Conservation (phyloP, 2,888 invertebrate genomes). For the Psylliodes chrysocephalus region DNA sequence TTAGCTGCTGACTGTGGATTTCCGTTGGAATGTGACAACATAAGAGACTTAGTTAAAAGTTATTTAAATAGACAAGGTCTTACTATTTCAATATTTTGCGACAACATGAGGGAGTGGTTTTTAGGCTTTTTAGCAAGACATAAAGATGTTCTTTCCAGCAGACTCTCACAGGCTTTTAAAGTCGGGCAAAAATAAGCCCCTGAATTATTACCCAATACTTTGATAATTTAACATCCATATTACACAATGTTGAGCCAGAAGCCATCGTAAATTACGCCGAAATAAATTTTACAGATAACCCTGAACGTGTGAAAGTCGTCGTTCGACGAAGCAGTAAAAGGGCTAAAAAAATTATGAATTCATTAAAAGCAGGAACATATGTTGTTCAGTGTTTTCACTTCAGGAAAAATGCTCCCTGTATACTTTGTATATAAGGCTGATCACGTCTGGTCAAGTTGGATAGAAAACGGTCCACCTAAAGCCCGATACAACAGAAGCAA, state of each 20-base stretch:
- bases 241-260: constrained; percentile 30
- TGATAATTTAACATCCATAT: constrained; percentile 1
- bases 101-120: constrained; percentile 16
- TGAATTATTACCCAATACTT: too few species aligned
- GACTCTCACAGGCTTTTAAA: not conserved
- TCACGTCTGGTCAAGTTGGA: constrained; percentile 23
- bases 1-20: constrained; percentile 22
- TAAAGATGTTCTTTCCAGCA: constrained; percentile 3
- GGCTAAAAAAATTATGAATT: constrained; percentile 37
- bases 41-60: constrained; percentile 20
- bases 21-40: constrained; percentile 3
- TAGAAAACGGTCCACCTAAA: constrained; percentile 3
- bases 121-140: not conserved
- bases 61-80: constrained; percentile 24
- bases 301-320: constrained; percentile 51
- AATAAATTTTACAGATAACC: constrained; percentile 57
- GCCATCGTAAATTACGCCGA: constrained; percentile 58
- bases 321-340: constrained; percentile 41
- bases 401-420: too few species aligned
- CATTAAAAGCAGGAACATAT: constrained; percentile 34
- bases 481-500: constrained; percentile 7
- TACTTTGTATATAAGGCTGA: constrained; percentile 17
- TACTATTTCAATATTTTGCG: constrained; percentile 7
- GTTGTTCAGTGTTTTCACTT: constrained; percentile 17
- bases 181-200: too few species aligned